Percentiles rank a stretch among this genome's conserved stretches.
These are phyloP conservation scores for Bothrops jararaca DNA, from an alignment of 2,113 vertebrate species.

Conservation along the genomic window DNA sequence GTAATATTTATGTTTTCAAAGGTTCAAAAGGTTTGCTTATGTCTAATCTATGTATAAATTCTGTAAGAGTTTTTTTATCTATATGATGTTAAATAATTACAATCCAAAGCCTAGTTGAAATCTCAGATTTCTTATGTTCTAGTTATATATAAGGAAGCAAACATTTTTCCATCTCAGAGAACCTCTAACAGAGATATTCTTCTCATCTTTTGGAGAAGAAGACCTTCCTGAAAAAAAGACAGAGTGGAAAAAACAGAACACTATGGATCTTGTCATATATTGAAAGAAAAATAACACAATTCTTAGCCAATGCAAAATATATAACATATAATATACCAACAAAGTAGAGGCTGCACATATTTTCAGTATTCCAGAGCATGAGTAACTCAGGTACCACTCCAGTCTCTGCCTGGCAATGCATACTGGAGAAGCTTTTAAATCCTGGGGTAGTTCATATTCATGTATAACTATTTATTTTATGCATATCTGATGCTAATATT, in stretches of 20 bases:
- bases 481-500: not conserved
- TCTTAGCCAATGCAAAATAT: not conserved
- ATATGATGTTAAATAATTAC: not conserved
- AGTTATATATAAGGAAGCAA: not conserved
- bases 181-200: not conserved
- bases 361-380: not conserved
- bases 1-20: not conserved
- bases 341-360: not conserved
- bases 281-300: not conserved
- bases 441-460: not conserved
- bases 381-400: too few species aligned
- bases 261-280: not conserved
- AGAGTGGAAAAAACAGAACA: not conserved
- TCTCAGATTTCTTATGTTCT: not conserved
- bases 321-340: not conserved
- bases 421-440: not conserved
- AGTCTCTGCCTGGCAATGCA: not conserved
- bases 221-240: not conserved
- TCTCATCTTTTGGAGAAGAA: not conserved
- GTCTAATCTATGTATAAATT: not conserved
- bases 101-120: not conserved
- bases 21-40: not conserved
- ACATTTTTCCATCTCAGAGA: not conserved
- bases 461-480: not conserved
- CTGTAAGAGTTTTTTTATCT: not conserved